A percentile compares a stretch with the other conserved stretches of the same genome.
phyloP scores from a whole-genome alignment of 2,113 vertebrate genomes.

The Toxostoma redivivum region DNA sequence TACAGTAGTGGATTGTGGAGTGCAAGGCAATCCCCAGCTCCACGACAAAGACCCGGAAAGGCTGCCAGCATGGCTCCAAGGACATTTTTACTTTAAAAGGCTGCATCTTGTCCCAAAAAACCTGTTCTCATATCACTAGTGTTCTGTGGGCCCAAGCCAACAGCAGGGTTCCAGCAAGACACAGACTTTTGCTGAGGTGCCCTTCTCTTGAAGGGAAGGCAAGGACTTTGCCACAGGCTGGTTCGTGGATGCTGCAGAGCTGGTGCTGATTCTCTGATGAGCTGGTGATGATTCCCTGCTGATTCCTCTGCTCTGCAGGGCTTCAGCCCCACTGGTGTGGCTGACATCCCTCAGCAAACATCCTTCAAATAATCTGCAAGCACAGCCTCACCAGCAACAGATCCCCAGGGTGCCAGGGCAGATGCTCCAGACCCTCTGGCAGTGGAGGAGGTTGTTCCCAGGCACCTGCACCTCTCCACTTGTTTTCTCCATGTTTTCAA shows the following conservation, averaged over 20 bases:
- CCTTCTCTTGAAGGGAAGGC: background rate
- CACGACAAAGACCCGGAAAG: conserved; percentile 36
- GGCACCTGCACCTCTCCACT: background rate
- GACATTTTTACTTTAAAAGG: conserved; percentile 11
- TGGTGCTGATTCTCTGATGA: background rate
- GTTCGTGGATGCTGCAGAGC: background rate
- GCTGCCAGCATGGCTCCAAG: background rate
- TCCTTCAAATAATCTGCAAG: background rate
- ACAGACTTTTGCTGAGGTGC: background rate
- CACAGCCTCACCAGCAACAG: background rate
- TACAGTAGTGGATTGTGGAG: conserved; percentile 43
- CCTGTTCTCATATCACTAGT: background rate
- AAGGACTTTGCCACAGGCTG: background rate
- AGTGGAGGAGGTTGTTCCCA: background rate
- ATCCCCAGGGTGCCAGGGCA: background rate
- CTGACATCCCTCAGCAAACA: background rate
- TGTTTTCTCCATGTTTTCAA: background rate
- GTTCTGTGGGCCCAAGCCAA: background rate
- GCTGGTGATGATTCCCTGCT: background rate
- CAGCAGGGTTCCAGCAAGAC: background rate
- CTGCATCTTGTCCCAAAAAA: conserved; percentile 5
- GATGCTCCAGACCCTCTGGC: background rate
- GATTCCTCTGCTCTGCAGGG: background rate
- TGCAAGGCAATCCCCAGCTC: conserved; percentile 10
- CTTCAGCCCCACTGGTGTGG: background rate